phyloP scores from a whole-genome alignment of 2,797 vertebrate species.

The Ataeniobius toweri region DNA sequence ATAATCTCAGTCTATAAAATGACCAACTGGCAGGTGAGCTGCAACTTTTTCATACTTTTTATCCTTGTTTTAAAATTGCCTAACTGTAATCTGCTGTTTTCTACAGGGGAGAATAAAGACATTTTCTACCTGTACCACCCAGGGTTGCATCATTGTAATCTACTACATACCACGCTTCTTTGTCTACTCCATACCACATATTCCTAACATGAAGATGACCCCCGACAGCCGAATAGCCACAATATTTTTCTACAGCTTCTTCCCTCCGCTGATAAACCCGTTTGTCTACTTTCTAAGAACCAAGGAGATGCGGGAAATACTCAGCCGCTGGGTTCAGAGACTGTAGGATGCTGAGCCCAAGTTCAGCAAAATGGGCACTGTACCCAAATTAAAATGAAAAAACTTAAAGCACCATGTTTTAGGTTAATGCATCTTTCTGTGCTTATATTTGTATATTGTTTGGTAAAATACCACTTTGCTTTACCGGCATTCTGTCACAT shows the following conservation, averaged over 20 bases:
- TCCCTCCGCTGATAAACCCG: constrained; percentile 46
- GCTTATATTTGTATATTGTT: background rate
- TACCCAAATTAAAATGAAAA: background rate
- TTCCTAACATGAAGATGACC: constrained; percentile 40
- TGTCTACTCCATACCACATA: constrained; percentile 36
- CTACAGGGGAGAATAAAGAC: constrained; percentile 64
- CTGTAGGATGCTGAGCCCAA: background rate
- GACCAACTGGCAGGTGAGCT: constrained; percentile 41
- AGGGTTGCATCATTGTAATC: constrained; percentile 68
- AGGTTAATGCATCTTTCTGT: background rate
- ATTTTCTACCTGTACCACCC: constrained; percentile 75
- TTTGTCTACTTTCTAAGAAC: constrained; percentile 48
- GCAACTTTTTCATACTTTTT: background rate
- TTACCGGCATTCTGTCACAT: background rate
- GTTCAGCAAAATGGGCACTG: background rate
- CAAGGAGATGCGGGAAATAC: constrained; percentile 48
- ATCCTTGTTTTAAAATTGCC: background rate
- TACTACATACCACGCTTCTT: constrained; percentile 51
- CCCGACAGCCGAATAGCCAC: constrained; percentile 37
- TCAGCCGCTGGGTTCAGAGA: constrained; percentile 16
- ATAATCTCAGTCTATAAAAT: constrained; percentile 66
- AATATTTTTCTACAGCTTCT: constrained; percentile 55
- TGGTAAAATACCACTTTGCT: background rate
- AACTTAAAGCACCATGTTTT: background rate
- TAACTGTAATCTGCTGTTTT: background rate